Evolutionary conservation across 2,797 vertebrate genomes (phyloP), one percentile per base, ranked within the genome.

Genomic region (Muscicapa striata): DNA sequence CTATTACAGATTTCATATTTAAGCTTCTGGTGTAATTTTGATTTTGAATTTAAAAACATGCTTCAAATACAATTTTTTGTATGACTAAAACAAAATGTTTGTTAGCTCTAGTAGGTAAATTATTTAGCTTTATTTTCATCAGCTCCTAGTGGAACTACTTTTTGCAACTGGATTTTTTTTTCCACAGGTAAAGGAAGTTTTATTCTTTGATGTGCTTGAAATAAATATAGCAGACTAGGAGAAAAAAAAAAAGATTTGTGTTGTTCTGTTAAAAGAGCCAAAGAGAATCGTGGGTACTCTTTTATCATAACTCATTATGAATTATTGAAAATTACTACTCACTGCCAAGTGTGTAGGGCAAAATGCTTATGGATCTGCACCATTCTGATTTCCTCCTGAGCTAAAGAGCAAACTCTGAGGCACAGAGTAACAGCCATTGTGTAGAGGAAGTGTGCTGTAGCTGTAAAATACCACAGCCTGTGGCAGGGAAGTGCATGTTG

Each of bases 401-500:
- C 32, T 45, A 16, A 34, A 4, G 8, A 58, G n/a, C 51, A 55
- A 36, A 22, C 57, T 27, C 27, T 1, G 3, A 38, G 63, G n/a
- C 24, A 68, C 7, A 4, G 3, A 45, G 34, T 11, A 7, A 34
- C 3, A 1, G 34, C 14, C 9, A 14, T 3, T 13, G 55, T 23
- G 54, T 4, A 32, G n/a, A 12, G 11, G 16, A 32, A 0, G 3
- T 46, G 8, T 43, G 72, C 68, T 63, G 20, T 5, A 9, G n/a
- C 49, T 45, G 0, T 23, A 2, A 46, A 49, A 27, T 12, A 10
- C 52, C 70, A 20, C 22, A 46, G 15, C 14, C 41, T 19, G 0
- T 7, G 29, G 49, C 52, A 77, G 17, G 41, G 41, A 58, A 51
- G 41, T 19, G 43, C 34, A 3, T 1, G 7, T 24, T 63, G 61